Evolutionary conservation across 2,888 invertebrate species (phyloP), one percentile per base, ranked within the genome.

Genomic region (Parthenolecanium corni): DNA sequence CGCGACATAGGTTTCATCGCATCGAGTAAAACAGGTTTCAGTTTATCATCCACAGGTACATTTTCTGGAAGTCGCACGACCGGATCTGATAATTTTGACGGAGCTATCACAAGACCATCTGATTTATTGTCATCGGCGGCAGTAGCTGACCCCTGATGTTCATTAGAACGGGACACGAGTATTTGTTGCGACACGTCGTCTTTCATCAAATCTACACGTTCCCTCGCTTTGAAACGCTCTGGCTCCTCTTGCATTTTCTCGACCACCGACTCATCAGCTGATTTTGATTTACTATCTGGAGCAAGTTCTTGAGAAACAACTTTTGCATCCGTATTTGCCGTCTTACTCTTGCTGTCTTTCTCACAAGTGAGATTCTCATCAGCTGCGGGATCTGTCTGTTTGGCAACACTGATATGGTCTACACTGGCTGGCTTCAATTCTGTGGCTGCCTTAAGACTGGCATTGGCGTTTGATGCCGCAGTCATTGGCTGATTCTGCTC

Each of bases 301-400:
- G 31, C 31, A 9, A 31, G n/a, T 31, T 6, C 9, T 31, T 31
- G 5, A 6, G 31, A 31, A 31, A 31, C 31, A 9, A 31, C 9
- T 31, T 31, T 31, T 9, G 31, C 4, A 4, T 31, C 31, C 4
- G 31, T 9, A 9, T n/a, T n/a, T n/a, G 31, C 4, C 31, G 31
- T 9, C 9, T 6, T 11, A 18, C n/a, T n/a, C n/a, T 64, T 62
- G 38, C 62, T 46, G 52, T 52, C 57, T 62, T 65, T 64, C 52
- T 65, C 42, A 44, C 65, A 66, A 58, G 71, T 72, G 57, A 77
- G 74, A 66, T 77, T 72, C 16, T 57, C 49, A 3, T 53, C 47
- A 2, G 25, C 49, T 56, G 52, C 44, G n/a, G n/a, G 25, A 14
- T 42, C 40, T 16, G n/a, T 9, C 46, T 18, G 52, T 11, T 64